These are phyloP conservation scores for Parazoanthus atlanticus DNA, from an alignment of 92 coral and sea anemone species.

Conservation along the genomic window DNA sequence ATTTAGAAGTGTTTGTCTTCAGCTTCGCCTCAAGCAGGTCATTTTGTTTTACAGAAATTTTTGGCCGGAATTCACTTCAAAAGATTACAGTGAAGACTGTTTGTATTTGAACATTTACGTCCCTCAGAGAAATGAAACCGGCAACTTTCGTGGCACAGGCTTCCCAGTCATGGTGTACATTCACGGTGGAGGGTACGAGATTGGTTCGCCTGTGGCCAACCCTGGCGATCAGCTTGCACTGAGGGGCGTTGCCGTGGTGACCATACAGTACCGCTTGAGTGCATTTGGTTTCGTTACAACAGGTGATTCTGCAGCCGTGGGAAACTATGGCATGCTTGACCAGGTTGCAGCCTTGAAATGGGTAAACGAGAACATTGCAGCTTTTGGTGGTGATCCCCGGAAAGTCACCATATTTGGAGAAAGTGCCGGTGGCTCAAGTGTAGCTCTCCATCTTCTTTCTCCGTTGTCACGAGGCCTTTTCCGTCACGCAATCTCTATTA, in stretches of 20 bases:
- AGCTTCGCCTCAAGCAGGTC: conserved; percentile 40
- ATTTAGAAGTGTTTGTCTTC: conserved; percentile 70
- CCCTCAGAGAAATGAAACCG: conserved; percentile 22
- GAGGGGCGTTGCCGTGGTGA: conserved; percentile 59
- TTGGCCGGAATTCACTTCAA: conserved; percentile 61
- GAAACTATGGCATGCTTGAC: conserved; percentile 53
- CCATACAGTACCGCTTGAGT: conserved; percentile 63
- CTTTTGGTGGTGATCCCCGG: conserved; percentile 37
- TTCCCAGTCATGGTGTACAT: conserved; percentile 67
- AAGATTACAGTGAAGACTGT: conserved; percentile 78
- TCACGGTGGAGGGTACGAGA: conserved; percentile 59
- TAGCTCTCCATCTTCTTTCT: conserved; percentile 27
- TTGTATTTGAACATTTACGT: conserved; percentile 53
- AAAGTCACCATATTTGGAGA: conserved; percentile 47
- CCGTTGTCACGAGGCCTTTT: conserved; percentile 45
- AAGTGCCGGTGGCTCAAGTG: conserved; percentile 44
- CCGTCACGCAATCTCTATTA: conserved; percentile 43
- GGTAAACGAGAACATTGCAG: conserved; percentile 42
- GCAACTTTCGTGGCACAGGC: conserved; percentile 13
- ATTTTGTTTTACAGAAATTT: conserved; percentile 37
- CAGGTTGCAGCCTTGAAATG: conserved; percentile 51
- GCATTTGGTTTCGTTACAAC: conserved; percentile 65
- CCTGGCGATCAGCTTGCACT: conserved; percentile 57
- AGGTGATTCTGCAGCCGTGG: conserved; percentile 60
- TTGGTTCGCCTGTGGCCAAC: conserved; percentile 35